Evolutionary conservation across 2,888 invertebrate genomes (phyloP).

Genomic region (Epirrita christyi): DNA sequence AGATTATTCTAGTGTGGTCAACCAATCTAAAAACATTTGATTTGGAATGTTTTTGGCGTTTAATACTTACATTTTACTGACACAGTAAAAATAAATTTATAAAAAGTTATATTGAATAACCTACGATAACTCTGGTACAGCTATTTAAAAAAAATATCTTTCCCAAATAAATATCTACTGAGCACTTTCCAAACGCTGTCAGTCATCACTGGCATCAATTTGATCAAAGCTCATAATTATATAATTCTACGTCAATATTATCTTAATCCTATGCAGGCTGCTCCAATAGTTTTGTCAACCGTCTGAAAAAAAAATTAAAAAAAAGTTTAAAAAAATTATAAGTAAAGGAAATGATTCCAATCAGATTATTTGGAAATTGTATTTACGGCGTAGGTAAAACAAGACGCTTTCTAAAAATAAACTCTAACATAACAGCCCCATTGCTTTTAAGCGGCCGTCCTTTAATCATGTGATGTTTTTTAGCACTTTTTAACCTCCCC

Average conservation of each 20-base stretch:
- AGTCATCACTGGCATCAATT: constrained; percentile 29
- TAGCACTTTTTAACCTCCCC: no score
- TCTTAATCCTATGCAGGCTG: constrained; percentile 46
- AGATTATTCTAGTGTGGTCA: background rate
- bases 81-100: constrained; percentile 4
- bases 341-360: no score
- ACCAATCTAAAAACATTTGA: background rate
- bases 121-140: no score
- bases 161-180: background rate
- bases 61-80: constrained; percentile 3
- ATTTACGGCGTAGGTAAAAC: no score
- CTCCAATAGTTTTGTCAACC: constrained; percentile 56
- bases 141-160: constrained; percentile 4
- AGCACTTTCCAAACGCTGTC: constrained; percentile 4
- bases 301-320: constrained; percentile 53
- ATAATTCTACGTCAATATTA: constrained; percentile 23
- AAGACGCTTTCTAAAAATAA: no score
- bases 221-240: constrained; percentile 19
- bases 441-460: no score
- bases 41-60: constrained; percentile 25
- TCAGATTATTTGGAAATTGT: no score
- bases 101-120: background rate
- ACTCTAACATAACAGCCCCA: no score
- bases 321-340: background rate
- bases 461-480: no score